Evolutionary conservation across 1,140 invertebrate genomes (phyloP), one percentile per base, ranked within the genome.

Genomic region (Drosophila littoralis): DNA sequence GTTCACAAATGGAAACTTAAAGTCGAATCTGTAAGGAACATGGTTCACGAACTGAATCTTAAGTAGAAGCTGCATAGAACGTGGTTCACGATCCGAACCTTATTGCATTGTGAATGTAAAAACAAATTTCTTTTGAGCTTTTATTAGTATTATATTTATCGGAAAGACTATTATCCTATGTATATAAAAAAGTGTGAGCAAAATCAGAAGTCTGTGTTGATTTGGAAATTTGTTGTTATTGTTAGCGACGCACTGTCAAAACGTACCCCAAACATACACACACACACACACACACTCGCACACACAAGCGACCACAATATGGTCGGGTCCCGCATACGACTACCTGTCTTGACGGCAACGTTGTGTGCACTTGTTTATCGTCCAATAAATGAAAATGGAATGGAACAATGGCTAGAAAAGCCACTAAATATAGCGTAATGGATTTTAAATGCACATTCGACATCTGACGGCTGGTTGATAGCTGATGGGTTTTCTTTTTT

Each of bases 391-490:
- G 72, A 64, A 69, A 78, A 64, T 57, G 66, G 70, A 75, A 78
- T 71, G 76, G 75, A 77, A 74, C 75, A 77, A 77, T 77, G 72
- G 67, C 61, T 64, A 66, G 68, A 63, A 75, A 75, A 71, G 72
- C 66, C 66, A 67, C 73, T 76, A 79, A 79, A 79, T 79, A 76
- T 79, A 76, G 76, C 73, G 73, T 76, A 79, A 79, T 79, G 76
- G 73, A 75, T 79, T 79, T 79, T 75, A 79, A 79, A 79, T 79
- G 76, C 63, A 79, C 68, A 75, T 79, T 71, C 72, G 66, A 76
- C 72, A 70, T 60, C 72, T 75, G 72, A 75, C 67, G 72, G 46
- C 67, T 75, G 66, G 38, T 57, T 70, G 72, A 72, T 72, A 66
- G 69, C 69, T 72, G 67, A 70, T 75, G 72, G 58, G 58, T 57